These are phyloP conservation scores for Gavia stellata DNA, from an alignment of 2,113 vertebrate species.

Conservation along the genomic window DNA sequence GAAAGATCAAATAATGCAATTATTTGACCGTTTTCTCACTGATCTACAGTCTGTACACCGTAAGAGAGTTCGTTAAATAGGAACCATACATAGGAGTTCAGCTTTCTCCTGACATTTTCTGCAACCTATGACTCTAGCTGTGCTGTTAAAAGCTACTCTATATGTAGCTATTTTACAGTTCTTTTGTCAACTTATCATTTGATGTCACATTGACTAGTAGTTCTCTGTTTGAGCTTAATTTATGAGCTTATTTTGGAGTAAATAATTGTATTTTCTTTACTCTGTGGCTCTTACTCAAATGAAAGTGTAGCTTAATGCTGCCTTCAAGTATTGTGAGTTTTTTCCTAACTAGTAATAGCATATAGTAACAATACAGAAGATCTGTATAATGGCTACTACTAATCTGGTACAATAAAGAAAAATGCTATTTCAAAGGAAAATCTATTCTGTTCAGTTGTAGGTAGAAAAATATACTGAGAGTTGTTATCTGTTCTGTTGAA, in stretches of 20 bases:
- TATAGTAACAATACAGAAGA: neutral
- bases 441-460: neutral
- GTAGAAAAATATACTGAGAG: neutral
- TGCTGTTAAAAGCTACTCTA: neutral
- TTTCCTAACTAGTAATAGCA: neutral
- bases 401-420: neutral
- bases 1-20: constrained; percentile 5
- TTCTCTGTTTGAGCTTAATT: neutral
- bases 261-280: neutral
- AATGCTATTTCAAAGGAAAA: neutral
- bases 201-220: neutral
- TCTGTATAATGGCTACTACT: neutral
- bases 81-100: neutral
- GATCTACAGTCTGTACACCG: neutral
- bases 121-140: neutral
- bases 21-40: neutral
- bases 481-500: neutral
- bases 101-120: neutral
- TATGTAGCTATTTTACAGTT: neutral
- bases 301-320: neutral
- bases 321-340: fast-evolving
- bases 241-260: neutral
- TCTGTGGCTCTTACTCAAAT: neutral
- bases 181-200: neutral
- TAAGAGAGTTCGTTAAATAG: neutral